A percentile compares a stretch with the other conserved stretches of the same genome.
Evolutionary conservation across 2,113 vertebrate genomes (phyloP).

Genomic region (Centropristis striata): DNA sequence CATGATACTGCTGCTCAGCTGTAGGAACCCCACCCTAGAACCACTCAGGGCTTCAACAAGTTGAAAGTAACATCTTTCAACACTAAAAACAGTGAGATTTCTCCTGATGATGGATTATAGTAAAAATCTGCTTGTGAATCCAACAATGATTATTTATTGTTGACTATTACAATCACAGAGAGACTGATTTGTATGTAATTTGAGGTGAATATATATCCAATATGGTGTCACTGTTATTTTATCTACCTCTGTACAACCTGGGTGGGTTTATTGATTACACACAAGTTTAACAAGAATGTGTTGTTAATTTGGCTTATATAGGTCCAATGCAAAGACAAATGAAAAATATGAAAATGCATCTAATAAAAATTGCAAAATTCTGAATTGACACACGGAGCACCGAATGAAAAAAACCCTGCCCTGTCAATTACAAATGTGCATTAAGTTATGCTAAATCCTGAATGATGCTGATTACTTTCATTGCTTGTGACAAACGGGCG

Average conservation of each 20-base stretch:
- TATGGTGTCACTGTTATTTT: neutral
- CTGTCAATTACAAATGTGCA: neutral
- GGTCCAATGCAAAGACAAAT: neutral
- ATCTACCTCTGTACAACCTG: neutral
- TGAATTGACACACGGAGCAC: neutral
- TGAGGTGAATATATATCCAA: neutral
- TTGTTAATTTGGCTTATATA: neutral
- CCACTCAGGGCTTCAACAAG: neutral
- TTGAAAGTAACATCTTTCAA: neutral
- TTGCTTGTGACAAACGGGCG: neutral
- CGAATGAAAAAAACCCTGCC: neutral
- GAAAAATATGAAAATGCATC: neutral
- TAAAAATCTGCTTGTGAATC: neutral
- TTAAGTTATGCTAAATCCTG: neutral
- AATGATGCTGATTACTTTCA: slow-evolving; percentile 14
- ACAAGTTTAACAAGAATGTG: neutral
- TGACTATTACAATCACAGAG: neutral
- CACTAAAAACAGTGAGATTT: neutral
- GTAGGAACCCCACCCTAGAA: neutral
- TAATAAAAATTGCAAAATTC: neutral
- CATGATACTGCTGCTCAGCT: neutral
- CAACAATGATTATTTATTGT: neutral
- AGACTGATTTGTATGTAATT: neutral
- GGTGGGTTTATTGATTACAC: slow-evolving; percentile 5
- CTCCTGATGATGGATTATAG: neutral